phyloP scores from a whole-genome alignment of 2,888 invertebrate species.

The Diabrotica balteata region DNA sequence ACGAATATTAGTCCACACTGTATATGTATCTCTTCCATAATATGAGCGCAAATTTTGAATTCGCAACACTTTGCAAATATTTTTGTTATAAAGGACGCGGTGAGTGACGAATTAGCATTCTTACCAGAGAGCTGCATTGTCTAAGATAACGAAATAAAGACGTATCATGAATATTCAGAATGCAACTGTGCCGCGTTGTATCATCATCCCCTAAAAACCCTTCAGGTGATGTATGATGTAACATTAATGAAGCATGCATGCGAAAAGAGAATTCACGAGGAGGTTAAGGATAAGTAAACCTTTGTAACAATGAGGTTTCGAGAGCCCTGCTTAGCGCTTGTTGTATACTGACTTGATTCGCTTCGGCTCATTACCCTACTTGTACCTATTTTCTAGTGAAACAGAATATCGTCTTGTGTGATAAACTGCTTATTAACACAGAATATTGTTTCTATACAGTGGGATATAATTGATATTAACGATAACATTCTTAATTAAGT shows the following conservation, averaged over 20 bases:
- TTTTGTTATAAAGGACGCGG: slow-evolving; percentile 7
- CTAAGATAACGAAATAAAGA: slow-evolving; percentile 24
- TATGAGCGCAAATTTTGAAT: too few species aligned
- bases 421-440: background rate
- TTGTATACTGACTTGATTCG: slow-evolving; percentile 7
- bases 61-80: background rate
- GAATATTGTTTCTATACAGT: background rate
- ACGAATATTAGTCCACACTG: too few species aligned
- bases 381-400: background rate
- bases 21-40: too few species aligned
- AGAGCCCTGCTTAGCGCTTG: background rate
- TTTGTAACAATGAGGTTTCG: slow-evolving; percentile 13
- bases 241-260: slow-evolving; percentile 24
- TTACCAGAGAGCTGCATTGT: slow-evolving; percentile 18
- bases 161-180: slow-evolving; percentile 27
- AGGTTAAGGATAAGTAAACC: slow-evolving; percentile 21
- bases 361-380: slow-evolving; percentile 4
- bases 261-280: slow-evolving; percentile 20
- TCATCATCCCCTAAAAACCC: slow-evolving; percentile 18
- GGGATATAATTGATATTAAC: background rate
- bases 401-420: background rate
- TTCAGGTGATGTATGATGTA: slow-evolving; percentile 25
- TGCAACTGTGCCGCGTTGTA: slow-evolving; percentile 2
- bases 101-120: slow-evolving; percentile 11
- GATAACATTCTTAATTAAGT: too few species aligned